These are phyloP conservation scores for Chascanopsetta lugubris DNA, from an alignment of 2,113 vertebrate species.

Conservation along the genomic window DNA sequence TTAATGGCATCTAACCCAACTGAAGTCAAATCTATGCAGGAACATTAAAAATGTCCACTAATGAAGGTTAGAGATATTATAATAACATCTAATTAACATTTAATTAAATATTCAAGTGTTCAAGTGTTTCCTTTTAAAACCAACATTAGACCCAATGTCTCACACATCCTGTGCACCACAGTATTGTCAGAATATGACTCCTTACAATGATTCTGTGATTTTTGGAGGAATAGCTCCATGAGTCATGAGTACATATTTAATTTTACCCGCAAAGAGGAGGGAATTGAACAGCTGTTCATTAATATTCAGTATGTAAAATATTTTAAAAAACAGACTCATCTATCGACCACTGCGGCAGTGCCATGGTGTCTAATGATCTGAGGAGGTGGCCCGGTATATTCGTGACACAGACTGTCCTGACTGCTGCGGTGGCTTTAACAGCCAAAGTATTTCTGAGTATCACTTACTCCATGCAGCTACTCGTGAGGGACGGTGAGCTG, in stretches of 20 bases:
- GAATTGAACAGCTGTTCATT: slow-evolving; percentile 8
- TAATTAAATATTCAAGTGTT: background rate
- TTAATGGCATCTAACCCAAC: background rate
- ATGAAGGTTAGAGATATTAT: slow-evolving; percentile 15
- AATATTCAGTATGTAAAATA: background rate
- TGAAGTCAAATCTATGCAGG: slow-evolving; percentile 2
- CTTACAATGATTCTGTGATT: too few relatives aligned
- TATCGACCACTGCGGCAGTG: slow-evolving; percentile 3
- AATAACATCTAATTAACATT: background rate
- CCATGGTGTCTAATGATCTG: slow-evolving; percentile 38
- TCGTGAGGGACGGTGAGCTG: slow-evolving; percentile 51
- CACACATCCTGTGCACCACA: too few relatives aligned
- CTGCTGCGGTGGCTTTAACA: slow-evolving; percentile 65
- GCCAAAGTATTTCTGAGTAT: slow-evolving; percentile 66
- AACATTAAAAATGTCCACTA: slow-evolving; percentile 11
- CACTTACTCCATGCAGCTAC: slow-evolving; percentile 67
- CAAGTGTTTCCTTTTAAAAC: background rate
- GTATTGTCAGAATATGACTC: too few relatives aligned
- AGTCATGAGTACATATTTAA: slow-evolving; percentile 14
- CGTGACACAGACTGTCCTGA: slow-evolving; percentile 57
- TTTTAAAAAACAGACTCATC: slow-evolving; percentile 11
- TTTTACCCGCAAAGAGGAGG: slow-evolving; percentile 9
- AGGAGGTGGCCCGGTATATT: slow-evolving; percentile 56
- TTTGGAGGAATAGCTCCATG: background rate
- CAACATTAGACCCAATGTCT: background rate